phyloP scores from a whole-genome alignment of 2,797 vertebrate genomes.

The Gadopsis bispinosus region DNA sequence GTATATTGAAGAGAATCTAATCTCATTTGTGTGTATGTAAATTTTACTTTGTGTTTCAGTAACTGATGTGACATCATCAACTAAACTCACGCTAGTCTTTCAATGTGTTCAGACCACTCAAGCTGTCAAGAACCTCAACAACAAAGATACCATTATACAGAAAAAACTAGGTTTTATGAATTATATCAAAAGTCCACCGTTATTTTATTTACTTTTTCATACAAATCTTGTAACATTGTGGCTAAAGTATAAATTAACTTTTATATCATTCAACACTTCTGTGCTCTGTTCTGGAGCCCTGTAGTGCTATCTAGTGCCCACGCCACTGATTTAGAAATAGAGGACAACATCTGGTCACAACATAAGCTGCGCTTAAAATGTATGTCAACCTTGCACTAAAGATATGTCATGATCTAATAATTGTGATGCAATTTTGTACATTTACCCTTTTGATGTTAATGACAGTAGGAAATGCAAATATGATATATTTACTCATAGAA shows the following conservation, averaged over 20 bases:
- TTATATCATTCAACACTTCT: not conserved
- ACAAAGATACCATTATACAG: not conserved
- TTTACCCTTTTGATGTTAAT: not conserved
- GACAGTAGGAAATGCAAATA: not conserved
- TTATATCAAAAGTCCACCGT: no score
- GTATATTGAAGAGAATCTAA: not conserved
- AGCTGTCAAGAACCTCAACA: not conserved
- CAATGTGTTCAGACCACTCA: not conserved
- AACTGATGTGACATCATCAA: not conserved
- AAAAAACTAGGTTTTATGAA: not conserved
- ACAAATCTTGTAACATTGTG: not conserved
- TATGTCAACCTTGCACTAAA: not conserved
- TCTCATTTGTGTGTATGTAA: not conserved
- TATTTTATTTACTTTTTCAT: no score
- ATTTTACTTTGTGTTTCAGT: not conserved
- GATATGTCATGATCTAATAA: not conserved
- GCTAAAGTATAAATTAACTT: not conserved
- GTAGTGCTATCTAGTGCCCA: conserved; percentile 21
- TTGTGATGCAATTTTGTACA: not conserved
- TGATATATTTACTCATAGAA: not conserved
- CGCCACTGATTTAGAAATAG: not conserved
- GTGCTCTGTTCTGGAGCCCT: not conserved
- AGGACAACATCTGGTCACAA: no score
- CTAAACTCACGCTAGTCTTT: not conserved
- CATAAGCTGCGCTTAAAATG: not conserved